Evolutionary conservation across 2,797 vertebrate species (phyloP), one percentile per base, ranked within the genome.

Genomic region (Gymnopithys bicolor): DNA sequence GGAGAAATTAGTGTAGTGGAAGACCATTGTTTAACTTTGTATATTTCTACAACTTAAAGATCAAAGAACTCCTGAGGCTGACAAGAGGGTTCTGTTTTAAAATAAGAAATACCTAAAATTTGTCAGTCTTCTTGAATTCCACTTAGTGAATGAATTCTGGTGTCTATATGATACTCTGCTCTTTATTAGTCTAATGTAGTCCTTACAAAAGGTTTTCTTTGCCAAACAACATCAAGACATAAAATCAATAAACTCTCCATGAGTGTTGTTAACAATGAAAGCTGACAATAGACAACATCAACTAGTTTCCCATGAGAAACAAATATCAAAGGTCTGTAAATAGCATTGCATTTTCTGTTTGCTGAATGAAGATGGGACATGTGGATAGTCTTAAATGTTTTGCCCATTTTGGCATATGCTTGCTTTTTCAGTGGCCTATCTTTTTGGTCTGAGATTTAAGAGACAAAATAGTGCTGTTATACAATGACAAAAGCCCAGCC

Each of bases 301-400:
- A 48, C 30, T 46, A 30, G 73, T 94, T 96, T 97, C 95, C 94
- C 96, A 84, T 95, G 95, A 97, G 94, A 93, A 96, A 90, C 74
- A 91, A 93, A 76, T 95, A 92, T 64, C 75, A 90, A 94, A 86
- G 63, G 63, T 51, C 48, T 90, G 45, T 75, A 94, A 95, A 87
- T 41, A 95, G 51, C 59, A 71, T 56, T 95, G 66, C 5, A 43
- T 87, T 83, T 96, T 94, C 77, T 87, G 51, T 90, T 95, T 97
- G 83, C 69, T 58, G 93, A 75, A 94, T 93, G 73, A 94, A 95
- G 53, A 90, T 69, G 91, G 48, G 60, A 74, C n/a, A 19, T 53
- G 37, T 41, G 74, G 64, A 86, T 93, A 63, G 24, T 67, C 74
- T 83, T 73, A 87, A 85, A 70, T 59, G 9, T 51, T 91, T 70